Evolutionary conservation across 2,113 vertebrate genomes (phyloP).

Genomic region (Antigone vipio): DNA sequence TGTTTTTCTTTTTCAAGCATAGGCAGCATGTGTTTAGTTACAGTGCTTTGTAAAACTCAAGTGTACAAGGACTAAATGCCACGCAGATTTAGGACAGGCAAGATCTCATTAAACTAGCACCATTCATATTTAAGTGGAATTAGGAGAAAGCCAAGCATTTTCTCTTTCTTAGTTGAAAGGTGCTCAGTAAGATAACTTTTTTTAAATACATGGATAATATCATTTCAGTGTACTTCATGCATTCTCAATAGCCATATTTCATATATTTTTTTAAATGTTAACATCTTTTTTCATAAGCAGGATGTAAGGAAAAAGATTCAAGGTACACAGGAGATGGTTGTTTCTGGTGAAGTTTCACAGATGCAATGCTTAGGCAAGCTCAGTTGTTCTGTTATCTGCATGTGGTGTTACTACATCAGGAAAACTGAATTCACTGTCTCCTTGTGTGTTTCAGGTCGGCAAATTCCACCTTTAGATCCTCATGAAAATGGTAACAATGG

Average conservation of each 20-base stretch:
- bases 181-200: background rate
- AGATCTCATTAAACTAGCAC: background rate
- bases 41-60: background rate
- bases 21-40: background rate
- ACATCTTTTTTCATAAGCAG: background rate
- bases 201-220: background rate
- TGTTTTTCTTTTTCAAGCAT: background rate
- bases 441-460: conserved; percentile 81
- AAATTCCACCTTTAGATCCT: conserved; percentile 91
- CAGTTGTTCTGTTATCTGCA: background rate
- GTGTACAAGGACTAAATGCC: background rate
- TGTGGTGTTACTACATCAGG: background rate
- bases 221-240: background rate
- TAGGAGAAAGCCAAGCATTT: background rate
- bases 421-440: background rate
- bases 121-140: background rate
- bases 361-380: background rate
- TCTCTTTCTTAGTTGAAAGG: background rate
- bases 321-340: background rate
- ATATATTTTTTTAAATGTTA: background rate
- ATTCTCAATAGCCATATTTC: background rate
- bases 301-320: background rate
- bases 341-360: background rate
- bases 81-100: background rate
- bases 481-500: conserved; percentile 86